A percentile compares a stretch with the other conserved stretches of the same genome.
Conservation (phyloP, 2,113 vertebrate genomes). For the Percina caprodes region DNA sequence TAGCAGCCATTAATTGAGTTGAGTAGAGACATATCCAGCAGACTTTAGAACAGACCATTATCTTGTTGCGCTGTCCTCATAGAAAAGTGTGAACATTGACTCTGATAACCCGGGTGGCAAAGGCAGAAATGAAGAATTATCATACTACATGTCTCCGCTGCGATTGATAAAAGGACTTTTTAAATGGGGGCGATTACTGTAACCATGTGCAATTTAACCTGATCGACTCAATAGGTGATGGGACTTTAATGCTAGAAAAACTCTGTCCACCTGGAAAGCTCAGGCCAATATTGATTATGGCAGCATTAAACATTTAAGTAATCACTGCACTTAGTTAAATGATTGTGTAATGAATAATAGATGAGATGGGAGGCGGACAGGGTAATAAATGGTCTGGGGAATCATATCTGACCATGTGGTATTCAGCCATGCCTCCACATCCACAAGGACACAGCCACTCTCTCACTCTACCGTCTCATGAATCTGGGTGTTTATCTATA, state of each 20-base stretch:
- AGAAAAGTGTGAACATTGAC: slow-evolving; percentile 30
- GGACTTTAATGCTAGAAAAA: slow-evolving; percentile 77
- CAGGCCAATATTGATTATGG: slow-evolving; percentile 76
- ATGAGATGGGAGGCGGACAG: slow-evolving; percentile 73
- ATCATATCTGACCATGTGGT: slow-evolving; percentile 63
- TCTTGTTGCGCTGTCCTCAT: slow-evolving; percentile 37
- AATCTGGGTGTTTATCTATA: slow-evolving; percentile 52
- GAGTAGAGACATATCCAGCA: slow-evolving; percentile 31
- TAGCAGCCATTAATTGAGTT: slow-evolving; percentile 55
- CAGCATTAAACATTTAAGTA: slow-evolving; percentile 82
- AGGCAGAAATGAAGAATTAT: slow-evolving; percentile 65
- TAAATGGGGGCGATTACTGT: slow-evolving; percentile 69
- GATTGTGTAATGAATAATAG: slow-evolving; percentile 82
- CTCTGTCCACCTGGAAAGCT: slow-evolving; percentile 72
- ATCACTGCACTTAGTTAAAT: slow-evolving; percentile 80
- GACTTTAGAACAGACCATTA: slow-evolving; percentile 61
- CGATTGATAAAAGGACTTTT: slow-evolving; percentile 61
- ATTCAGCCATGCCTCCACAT: slow-evolving; percentile 47
- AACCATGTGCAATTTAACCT: slow-evolving; percentile 71
- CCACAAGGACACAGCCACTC: slow-evolving; percentile 43
- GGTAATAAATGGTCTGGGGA: slow-evolving; percentile 71
- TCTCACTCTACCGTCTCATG: slow-evolving; percentile 50
- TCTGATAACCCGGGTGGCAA: slow-evolving; percentile 55
- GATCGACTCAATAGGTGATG: slow-evolving; percentile 74
- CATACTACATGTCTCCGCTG: slow-evolving; percentile 48